phyloP scores from a whole-genome alignment of 2,797 vertebrate species.

The Mionectes olivaceus region DNA sequence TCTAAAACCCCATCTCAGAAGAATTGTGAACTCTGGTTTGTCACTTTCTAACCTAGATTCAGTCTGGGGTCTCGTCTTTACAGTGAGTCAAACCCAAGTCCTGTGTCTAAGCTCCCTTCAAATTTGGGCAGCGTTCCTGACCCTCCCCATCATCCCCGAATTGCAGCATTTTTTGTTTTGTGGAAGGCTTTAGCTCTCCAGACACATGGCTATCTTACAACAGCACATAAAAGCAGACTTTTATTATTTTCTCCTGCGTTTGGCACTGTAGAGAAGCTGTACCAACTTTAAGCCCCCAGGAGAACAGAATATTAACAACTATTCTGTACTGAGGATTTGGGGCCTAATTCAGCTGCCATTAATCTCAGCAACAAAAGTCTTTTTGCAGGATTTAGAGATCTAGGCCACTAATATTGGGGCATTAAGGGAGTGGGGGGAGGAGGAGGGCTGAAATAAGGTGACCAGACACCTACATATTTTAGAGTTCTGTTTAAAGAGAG shows the following conservation, averaged over 20 bases:
- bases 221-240: background rate
- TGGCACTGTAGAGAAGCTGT: background rate
- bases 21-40: background rate
- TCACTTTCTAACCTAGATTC: background rate
- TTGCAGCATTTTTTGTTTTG: background rate
- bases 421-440: background rate
- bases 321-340: slow-evolving; percentile 43
- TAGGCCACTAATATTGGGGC: background rate
- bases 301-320: background rate
- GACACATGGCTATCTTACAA: background rate
- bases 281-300: background rate
- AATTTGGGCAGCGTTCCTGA: background rate
- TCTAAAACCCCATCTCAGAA: background rate
- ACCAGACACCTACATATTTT: background rate
- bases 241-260: background rate
- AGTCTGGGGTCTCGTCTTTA: background rate
- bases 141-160: background rate
- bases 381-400: slow-evolving; percentile 41
- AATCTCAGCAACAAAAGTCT: slow-evolving; percentile 16
- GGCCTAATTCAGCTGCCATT: slow-evolving; percentile 13
- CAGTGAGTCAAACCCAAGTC: background rate
- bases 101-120: background rate
- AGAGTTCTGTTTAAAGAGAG: background rate
- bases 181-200: background rate
- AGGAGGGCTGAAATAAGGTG: background rate